Evolutionary conservation across 1,140 invertebrate species (phyloP), one percentile per base, ranked within the genome.

Genomic region (Drosophila carrolli): DNA sequence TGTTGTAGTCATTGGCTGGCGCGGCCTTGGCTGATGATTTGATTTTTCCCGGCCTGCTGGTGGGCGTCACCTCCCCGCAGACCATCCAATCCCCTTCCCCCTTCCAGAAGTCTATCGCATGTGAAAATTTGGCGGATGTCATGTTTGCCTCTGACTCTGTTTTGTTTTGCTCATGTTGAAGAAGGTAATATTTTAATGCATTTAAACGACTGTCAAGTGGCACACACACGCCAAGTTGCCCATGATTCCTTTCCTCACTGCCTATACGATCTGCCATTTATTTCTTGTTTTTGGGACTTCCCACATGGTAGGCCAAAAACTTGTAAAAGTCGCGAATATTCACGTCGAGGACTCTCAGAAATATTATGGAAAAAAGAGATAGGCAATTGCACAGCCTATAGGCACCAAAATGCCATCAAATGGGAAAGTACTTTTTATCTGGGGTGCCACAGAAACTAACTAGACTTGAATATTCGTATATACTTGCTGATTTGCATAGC

Each of bases 171-270:
- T 66, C 63, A 46, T 73, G 46, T 19, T 51, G 55, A 29, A 66
- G 43, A 74, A 57, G 62, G 81, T 84, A 84, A 84, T 86, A 86
- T 84, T 84, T 84, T 86, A 84, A 84, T 84, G 78, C 81, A 81
- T 86, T 84, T 84, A 86, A 84, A 84, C 73, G 81, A 82, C 81
- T 86, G 81, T 86, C 82, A 84, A 84, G 81, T 84, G 81, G 78
- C 82, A 63, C 57, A 76, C 71, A 74, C 70, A 73, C 68, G 57
- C 57, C 51, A 71, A 43, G 32, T 46, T 37, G 23, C 48, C 60
- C 40, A 61, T 32, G 54, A 43, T 19, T 62, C 37, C 59, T 14
- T 56, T 19, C 59, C 38, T 13, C n/a, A 7, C 10, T 16, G 32
- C 19, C 46, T 27, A 10, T 53, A 16, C 29, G 50, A 53, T 53